Conservation (phyloP, 1,140 invertebrate species). For the Bombus breviceps region DNA sequence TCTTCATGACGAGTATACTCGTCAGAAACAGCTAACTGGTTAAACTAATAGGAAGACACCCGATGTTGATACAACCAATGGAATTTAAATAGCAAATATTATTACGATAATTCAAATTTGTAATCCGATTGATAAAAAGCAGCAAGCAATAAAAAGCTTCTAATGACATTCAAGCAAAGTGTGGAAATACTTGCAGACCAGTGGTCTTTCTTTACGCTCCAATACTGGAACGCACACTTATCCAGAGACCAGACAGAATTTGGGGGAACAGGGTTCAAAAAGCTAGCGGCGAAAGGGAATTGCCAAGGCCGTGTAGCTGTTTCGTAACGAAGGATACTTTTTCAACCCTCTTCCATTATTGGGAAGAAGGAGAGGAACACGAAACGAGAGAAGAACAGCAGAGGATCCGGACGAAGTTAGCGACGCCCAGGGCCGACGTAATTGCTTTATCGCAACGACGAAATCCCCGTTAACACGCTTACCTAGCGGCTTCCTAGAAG, state of each 20-base stretch:
- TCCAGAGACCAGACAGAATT: background rate
- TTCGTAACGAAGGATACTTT: background rate
- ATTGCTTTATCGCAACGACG: conserved; percentile 54
- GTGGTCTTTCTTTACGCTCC: background rate
- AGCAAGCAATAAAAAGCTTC: too few relatives aligned
- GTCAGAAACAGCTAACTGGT: too few relatives aligned
- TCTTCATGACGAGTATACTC: too few relatives aligned
- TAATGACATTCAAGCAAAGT: too few relatives aligned
- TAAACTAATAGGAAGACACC: rapidly evolving
- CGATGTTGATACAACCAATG: too few relatives aligned
- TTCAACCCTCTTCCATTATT: background rate
- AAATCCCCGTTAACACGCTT: conserved; percentile 52
- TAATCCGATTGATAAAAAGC: too few relatives aligned
- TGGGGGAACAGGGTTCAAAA: background rate
- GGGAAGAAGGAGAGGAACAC: background rate
- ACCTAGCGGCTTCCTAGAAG: conserved; percentile 32
- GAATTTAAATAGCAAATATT: too few relatives aligned
- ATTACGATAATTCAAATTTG: too few relatives aligned
- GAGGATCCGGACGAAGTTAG: background rate
- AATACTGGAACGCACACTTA: background rate
- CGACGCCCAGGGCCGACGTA: conserved; percentile 1
- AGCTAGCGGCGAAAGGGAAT: background rate
- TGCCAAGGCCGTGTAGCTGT: background rate
- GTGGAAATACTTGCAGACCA: too few relatives aligned
- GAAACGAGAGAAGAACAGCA: background rate